Evolutionary conservation across 2,113 vertebrate species (phyloP), one percentile per base, ranked within the genome.

Genomic region (Tetraodon nigroviridis): DNA sequence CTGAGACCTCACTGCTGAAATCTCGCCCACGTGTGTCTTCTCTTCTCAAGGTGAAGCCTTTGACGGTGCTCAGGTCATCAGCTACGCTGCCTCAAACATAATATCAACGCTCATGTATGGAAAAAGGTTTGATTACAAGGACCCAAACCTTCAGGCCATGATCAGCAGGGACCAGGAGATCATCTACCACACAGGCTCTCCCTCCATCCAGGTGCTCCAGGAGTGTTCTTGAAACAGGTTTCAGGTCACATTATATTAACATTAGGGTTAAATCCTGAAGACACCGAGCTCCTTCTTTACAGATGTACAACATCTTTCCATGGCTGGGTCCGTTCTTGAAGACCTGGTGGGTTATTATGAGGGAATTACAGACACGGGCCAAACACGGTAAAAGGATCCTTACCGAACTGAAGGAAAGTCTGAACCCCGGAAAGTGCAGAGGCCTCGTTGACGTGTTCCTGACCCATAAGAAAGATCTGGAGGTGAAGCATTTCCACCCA

Each of bases 61-160:
- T 7, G 32, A 82, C 49, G 85, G 74, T 8, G 51, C 52, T 0
- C 11, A 48, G 6, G 7, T 58, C 5, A 53, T 86, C 7, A 64
- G 49, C 54, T 85, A 73, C 55, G 82, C 88, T 2, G 45, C 80
- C 15, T 86, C 88, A 58, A 91, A 90, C 66, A 83, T 89, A 16
- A 86, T 89, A 64, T 85, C 73, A 1, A 61, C 78, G 11, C 70
- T 89, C 41, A 73, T 89, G 45, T 90, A 84, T 53, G 87, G 87
- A 45, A 84, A 41, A 42, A 81, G 84, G 32, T 90, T 88, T 76
- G 83, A 87, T 18, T 91, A 89, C 64, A 56, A 51, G 2, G 87
- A 91, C 46, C 75, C 78, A 0, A 27, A 12, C 3, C 75, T 89
- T 18, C 58, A 58, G 44, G 17, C 19, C 3, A 62, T 80, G 46